Base-by-base conservation (phyloP, 2,113 vertebrate species). In the Heteronetta atricapilla region DNA sequence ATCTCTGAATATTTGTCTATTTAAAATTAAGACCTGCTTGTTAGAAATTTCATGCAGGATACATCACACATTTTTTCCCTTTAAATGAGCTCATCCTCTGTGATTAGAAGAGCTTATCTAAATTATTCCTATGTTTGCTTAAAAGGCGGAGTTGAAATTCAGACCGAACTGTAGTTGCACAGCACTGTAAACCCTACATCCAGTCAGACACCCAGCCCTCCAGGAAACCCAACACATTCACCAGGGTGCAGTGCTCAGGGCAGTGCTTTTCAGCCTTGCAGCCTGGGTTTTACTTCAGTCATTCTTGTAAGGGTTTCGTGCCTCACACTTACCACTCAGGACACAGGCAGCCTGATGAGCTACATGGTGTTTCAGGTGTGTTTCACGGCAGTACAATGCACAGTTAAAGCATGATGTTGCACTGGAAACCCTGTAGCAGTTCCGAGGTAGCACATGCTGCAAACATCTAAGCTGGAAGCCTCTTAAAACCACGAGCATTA, bases 131-230 rank as follows among this genome's bases (percentile, higher is more conserved):
- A 11, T 44, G 28, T 76, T 95, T 95, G 66, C 55, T 62, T 89
- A 76, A 64, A 62, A 93, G 86, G 59, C 88, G 40, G 53, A 86
- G 56, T 1, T 86, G 64, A 92, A 94, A 44, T 63, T 48, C 22
- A 53, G 33, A 60, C 44, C 4, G 2, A 81, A 66, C 64, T 40
- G 13, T 40, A 77, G 52, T 17, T 68, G 42, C 33, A 34, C 17
- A 72, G 81, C 22, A 56, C 68, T 26, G n/a, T 28, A 72, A 93
- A 74, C 13, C 34, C 25, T 20, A 7, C 0, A 0, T 56, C 69
- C 56, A 89, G 8, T 4, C 66, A 68, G 38, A 29, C 87, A 68
- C 26, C 50, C 42, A 82, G 74, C 38, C 59, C 68, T 77, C 40
- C 58, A 73, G 33, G 48, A 95, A 85, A 68, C 19, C 63, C 77